Base-by-base conservation (phyloP, 1,140 invertebrate genomes). In the Temnothorax longispinosus region DNA sequence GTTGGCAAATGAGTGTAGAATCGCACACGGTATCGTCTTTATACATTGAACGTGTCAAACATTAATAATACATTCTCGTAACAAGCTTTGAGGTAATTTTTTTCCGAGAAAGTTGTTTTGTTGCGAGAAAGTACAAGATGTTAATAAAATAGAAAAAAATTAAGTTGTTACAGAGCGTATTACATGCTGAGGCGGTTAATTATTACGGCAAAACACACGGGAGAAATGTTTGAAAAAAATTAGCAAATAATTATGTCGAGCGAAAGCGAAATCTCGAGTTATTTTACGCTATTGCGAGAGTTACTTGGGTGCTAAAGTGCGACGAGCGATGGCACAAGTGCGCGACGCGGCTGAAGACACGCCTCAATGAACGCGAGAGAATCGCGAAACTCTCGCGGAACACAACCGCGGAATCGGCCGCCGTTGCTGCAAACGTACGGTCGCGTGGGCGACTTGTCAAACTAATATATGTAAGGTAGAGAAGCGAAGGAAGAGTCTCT, bases 361-460 rank as follows among this genome's bases (percentile, higher is more conserved):
- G 21, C 7, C 38, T 35, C 52, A 74, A 82, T 32, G 27, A 58
- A 72, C 18, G 67, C 78, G 50, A 60, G 54, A 15, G 54, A 74
- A 60, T 82, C 80, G 52, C 27, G 41, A 84, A 50, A 81, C 52
- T 32, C 44, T 13, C 13, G 44, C 27, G 44, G 27, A 27, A 72
- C 27, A n/a, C 35, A 27, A 27, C 65, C 52, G 52, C 65, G 38
- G 5, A 44, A 82, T 71, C 52, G 27, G 1, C 13, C 44, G 80
- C 27, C 27, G 50, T 74, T 74, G 21, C 67, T 74, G 44, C 32
- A 3, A 50, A 6, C 13, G 54, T 38, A 13, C 47, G 38, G 21
- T 72, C 41, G 18, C 67, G 80, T 75, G 32, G 69, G 80, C 80
- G 54, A 74, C 41, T 82, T 82, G 67, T 82, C 41, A 82, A 74